Evolutionary conservation across 2,113 vertebrate genomes (phyloP).

Genomic region (Seriola rivoliana): DNA sequence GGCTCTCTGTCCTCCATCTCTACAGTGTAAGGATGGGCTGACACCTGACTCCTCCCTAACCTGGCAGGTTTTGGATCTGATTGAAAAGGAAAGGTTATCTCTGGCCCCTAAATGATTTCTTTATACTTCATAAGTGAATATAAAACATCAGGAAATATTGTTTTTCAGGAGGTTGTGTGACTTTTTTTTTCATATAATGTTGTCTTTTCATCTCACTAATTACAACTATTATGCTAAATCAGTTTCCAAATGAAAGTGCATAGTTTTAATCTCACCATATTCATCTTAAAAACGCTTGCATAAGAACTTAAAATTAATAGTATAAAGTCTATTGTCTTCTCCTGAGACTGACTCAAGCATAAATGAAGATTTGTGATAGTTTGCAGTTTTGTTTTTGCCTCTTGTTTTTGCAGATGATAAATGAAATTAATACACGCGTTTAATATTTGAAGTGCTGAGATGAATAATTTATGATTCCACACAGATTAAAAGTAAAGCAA

Average conservation of each 20-base stretch:
- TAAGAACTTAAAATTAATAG: conserved; percentile 61
- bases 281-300: conserved; percentile 59
- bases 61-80: conserved; percentile 42
- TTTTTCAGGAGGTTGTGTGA: conserved; percentile 7
- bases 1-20: conserved; percentile 38
- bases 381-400: conserved; percentile 81
- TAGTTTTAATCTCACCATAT: conserved; percentile 55
- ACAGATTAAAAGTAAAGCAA: conserved; percentile 81
- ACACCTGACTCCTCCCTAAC: conserved; percentile 49
- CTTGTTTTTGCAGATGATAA: conserved; percentile 85
- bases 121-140: conserved; percentile 9
- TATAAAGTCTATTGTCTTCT: conserved; percentile 59
- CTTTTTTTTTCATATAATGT: conserved; percentile 18
- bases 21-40: conserved; percentile 27
- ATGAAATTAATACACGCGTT: conserved; percentile 85
- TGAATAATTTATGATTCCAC: conserved; percentile 83
- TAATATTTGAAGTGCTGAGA: conserved; percentile 85
- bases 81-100: conserved; percentile 28
- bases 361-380: conserved; percentile 74
- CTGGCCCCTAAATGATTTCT: conserved; percentile 3
- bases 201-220: conserved; percentile 58
- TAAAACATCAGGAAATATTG: conserved; percentile 5
- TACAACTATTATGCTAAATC: conserved; percentile 59
- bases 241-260: conserved; percentile 56
- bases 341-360: conserved; percentile 67